Evolutionary conservation across 2,113 vertebrate genomes (phyloP).

Genomic region (Callaeas wilsoni): DNA sequence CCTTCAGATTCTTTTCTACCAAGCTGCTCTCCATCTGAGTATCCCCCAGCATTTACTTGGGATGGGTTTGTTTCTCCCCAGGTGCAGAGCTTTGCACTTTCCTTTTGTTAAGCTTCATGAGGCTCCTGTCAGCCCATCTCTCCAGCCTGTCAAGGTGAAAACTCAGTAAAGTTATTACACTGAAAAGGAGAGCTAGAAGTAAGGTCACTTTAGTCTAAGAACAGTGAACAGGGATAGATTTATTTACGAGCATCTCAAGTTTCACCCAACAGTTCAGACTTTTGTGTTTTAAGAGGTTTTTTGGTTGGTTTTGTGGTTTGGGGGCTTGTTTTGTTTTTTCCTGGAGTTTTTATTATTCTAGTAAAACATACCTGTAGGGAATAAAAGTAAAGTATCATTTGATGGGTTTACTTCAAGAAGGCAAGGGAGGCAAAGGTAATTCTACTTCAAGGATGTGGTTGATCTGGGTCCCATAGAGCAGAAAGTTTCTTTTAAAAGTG

Average conservation of each 20-base stretch:
- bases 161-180: background rate
- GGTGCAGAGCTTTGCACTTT: background rate
- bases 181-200: background rate
- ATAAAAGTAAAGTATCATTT: background rate
- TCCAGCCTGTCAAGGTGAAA: background rate
- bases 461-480: background rate
- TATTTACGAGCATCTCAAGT: background rate
- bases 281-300: background rate
- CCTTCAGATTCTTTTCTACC: background rate
- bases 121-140: background rate
- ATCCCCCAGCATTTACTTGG: background rate
- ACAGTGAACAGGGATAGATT: background rate
- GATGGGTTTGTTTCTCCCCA: background rate
- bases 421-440: background rate
- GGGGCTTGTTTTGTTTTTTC: background rate
- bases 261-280: background rate
- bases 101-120: background rate
- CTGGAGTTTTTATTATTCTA: background rate
- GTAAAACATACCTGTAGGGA: background rate
- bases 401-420: background rate
- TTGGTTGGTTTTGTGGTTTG: background rate
- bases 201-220: background rate
- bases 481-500: background rate
- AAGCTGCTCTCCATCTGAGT: background rate
- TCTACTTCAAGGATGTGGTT: background rate